Evolutionary conservation across 2,113 vertebrate species (phyloP).

Genomic region (Larimichthys polyactis): DNA sequence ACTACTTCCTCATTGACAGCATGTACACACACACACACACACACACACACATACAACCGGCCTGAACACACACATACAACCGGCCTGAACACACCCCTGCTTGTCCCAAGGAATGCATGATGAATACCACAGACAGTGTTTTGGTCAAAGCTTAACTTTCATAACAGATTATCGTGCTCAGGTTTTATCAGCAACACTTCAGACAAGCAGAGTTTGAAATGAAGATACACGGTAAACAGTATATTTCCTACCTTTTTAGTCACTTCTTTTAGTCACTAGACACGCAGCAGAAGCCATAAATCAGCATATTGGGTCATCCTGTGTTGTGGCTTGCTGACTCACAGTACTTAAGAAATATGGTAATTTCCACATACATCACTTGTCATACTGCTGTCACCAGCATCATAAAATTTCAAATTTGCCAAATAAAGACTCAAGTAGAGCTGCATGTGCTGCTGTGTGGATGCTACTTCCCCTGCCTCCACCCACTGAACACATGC

Average conservation of each 20-base stretch:
- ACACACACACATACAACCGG: background rate
- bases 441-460: background rate
- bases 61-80: background rate
- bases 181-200: too few species aligned
- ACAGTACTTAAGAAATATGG: background rate
- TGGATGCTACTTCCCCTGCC: background rate
- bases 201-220: background rate
- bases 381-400: background rate
- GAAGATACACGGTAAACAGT: background rate
- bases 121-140: background rate
- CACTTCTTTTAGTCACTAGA: constrained; percentile 9
- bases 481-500: constrained; percentile 58
- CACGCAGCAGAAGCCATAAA: background rate
- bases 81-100: constrained; percentile 58
- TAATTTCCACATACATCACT: constrained; percentile 5
- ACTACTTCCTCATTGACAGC: constrained; percentile 58
- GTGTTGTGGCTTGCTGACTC: background rate
- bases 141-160: too few species aligned
- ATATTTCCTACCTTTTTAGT: background rate
- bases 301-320: background rate
- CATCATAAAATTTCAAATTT: background rate
- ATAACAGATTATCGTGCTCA: background rate
- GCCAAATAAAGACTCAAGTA: background rate
- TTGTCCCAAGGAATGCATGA: constrained; percentile 55
- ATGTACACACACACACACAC: background rate